These are phyloP conservation scores for Barnardius zonarius DNA, from an alignment of 2,113 vertebrate species.

Conservation along the genomic window DNA sequence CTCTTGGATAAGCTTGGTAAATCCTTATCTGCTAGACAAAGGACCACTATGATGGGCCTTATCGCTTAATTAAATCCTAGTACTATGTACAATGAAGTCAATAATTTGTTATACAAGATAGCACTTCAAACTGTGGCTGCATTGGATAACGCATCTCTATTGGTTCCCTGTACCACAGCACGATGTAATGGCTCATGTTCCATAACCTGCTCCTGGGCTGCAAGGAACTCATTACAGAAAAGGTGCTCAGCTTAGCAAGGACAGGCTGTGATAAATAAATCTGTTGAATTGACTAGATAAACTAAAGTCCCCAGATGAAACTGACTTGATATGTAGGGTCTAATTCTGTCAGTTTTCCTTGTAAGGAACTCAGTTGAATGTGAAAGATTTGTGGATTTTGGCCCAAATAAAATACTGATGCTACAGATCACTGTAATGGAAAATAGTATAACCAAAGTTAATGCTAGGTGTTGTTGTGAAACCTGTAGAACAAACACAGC, in stretches of 20 bases:
- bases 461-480: not conserved
- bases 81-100: slow-evolving; percentile 67
- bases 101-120: slow-evolving; percentile 71
- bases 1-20: slow-evolving; percentile 65
- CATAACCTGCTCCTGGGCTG: not conserved
- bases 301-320: not conserved
- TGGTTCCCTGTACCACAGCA: not conserved
- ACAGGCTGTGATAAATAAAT: slow-evolving; percentile 25
- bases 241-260: not conserved
- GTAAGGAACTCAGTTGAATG: not conserved
- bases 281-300: not conserved
- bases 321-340: not conserved
- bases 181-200: not conserved
- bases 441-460: not conserved
- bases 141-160: slow-evolving; percentile 37
- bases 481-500: not conserved
- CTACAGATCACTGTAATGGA: not conserved
- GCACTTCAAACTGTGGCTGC: slow-evolving; percentile 21
- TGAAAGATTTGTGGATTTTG: not conserved
- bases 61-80: slow-evolving; percentile 75
- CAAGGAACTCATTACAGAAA: slow-evolving; percentile 24
- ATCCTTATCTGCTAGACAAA: slow-evolving; percentile 71
- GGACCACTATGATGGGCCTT: slow-evolving; percentile 58
- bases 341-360: not conserved
- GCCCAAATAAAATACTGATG: not conserved